A percentile compares a stretch with the other conserved stretches of the same genome.
Conservation (phyloP, 2,113 vertebrate genomes). For the Andinoacara biseriatus region DNA sequence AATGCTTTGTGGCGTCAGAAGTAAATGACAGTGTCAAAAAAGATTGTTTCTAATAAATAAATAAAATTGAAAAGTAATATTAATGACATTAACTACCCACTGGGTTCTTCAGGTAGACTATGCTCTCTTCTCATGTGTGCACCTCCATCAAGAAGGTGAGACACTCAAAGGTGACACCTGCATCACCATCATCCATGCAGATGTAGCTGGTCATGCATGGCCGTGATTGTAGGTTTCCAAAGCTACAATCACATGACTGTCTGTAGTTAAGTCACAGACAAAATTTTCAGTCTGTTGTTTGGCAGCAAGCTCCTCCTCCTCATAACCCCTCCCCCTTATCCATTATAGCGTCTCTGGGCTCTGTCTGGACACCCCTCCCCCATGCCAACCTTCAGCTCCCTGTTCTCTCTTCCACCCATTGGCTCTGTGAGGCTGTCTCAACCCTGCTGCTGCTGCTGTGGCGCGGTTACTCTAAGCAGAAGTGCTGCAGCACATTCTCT, state of each 20-base stretch:
- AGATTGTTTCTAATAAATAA: neutral
- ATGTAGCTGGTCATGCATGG: neutral
- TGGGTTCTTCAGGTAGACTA: neutral
- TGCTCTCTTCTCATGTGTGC: neutral
- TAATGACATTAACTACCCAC: neutral
- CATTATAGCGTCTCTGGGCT: constrained; percentile 1
- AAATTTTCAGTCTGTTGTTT: constrained; percentile 18
- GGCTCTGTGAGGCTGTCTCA: constrained; percentile 27
- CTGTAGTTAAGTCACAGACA: constrained; percentile 22
- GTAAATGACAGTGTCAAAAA: neutral
- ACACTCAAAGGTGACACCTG: neutral
- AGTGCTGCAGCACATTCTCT: constrained; percentile 4
- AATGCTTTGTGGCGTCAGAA: constrained; percentile 19
- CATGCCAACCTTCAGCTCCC: constrained; percentile 47
- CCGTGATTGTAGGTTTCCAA: neutral
- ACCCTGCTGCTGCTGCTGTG: constrained; percentile 22
- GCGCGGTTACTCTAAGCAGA: constrained; percentile 13
- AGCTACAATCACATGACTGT: neutral
- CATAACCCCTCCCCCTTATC: constrained; percentile 46
- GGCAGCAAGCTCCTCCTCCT: constrained; percentile 59
- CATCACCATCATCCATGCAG: neutral
- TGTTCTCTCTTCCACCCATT: constrained; percentile 35
- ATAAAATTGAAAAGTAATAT: neutral
- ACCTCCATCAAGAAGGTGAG: neutral
- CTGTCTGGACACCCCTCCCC: constrained; percentile 34